These are phyloP conservation scores for Elgaria multicarinata DNA, from an alignment of 2,113 vertebrate genomes.

Conservation along the genomic window DNA sequence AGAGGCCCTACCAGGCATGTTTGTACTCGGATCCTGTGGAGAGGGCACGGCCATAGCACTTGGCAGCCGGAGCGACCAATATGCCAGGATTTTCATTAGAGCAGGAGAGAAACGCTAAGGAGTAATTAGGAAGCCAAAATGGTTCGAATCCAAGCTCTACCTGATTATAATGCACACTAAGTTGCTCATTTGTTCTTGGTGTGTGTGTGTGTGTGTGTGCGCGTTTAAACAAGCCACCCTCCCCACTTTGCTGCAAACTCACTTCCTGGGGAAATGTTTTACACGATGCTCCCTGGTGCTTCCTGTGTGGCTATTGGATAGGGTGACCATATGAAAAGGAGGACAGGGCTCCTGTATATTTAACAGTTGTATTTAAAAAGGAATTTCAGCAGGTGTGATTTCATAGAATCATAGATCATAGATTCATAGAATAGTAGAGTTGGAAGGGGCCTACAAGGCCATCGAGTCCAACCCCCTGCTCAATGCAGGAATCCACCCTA, in stretches of 20 bases:
- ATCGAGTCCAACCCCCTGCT: no score
- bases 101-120: constrained; percentile 76
- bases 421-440: no score
- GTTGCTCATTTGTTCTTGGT: constrained; percentile 25
- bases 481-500: no score
- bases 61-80: constrained; percentile 89
- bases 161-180: constrained; percentile 58
- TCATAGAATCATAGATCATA: no score
- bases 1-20: constrained; percentile 85
- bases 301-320: no score
- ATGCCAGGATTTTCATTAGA: constrained; percentile 87
- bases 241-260: neutral
- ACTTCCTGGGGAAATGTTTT: neutral
- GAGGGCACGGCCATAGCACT: constrained; percentile 88
- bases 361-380: no score
- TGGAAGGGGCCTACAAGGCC: no score
- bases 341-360: no score
- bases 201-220: neutral
- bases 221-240: neutral
- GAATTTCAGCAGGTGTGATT: no score
- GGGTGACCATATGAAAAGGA: no score
- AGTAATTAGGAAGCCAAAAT: constrained; percentile 65
- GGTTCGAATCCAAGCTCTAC: constrained; percentile 54
- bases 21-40: constrained; percentile 88
- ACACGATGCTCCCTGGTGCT: neutral